Conservation (phyloP, 2,888 invertebrate genomes). For the Kuschelorhynchus macadamiae region DNA sequence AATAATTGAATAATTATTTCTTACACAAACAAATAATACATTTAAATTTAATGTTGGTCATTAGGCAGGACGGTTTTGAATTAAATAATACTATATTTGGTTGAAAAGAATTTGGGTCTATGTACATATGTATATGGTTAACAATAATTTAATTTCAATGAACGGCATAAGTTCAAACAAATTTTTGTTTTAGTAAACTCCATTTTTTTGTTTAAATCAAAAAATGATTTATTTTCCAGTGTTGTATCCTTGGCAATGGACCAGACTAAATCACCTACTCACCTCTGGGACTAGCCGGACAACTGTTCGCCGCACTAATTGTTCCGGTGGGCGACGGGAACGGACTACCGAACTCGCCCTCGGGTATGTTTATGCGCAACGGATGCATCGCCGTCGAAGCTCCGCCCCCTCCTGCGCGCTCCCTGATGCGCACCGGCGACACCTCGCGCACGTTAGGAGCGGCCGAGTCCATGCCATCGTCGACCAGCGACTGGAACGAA, state of each 20-base stretch:
- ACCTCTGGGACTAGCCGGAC: conserved; percentile 94
- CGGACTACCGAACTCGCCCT: conserved; percentile 80
- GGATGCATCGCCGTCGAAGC: conserved; percentile 76
- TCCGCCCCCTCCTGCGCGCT: conserved; percentile 61
- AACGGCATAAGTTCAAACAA: no score
- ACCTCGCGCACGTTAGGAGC: conserved; percentile 67
- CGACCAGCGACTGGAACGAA: conserved; percentile 92
- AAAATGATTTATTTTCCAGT: no score
- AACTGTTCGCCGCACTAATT: conserved; percentile 97
- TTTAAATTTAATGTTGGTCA: no score
- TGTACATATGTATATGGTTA: no score
- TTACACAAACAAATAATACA: no score
- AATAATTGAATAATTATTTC: no score
- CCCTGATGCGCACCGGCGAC: conserved; percentile 67
- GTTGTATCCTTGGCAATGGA: not conserved
- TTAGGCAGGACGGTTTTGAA: no score
- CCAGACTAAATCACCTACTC: conserved; percentile 36
- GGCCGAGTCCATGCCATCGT: conserved; percentile 74
- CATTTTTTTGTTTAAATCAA: no score
- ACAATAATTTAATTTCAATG: no score
- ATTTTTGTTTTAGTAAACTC: no score
- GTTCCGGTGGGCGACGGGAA: conserved; percentile 93
- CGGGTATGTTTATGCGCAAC: conserved; percentile 88
- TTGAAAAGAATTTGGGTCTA: no score
- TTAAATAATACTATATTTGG: no score